Evolutionary conservation across 2,888 invertebrate genomes (phyloP).

Genomic region (Microplitis manilae): DNA sequence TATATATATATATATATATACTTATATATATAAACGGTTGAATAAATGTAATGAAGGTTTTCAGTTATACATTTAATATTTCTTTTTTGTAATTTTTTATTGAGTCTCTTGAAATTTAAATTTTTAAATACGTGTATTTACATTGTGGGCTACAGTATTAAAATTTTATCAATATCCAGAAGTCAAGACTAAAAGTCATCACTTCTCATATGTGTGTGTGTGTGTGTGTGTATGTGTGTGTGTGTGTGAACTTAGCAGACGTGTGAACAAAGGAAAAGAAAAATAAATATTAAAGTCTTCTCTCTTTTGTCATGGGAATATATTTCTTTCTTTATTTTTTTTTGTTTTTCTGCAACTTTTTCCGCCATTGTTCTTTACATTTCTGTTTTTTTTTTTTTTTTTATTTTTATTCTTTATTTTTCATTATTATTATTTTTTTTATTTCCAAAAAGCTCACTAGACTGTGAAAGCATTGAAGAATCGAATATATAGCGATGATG

Average conservation of each 20-base stretch:
- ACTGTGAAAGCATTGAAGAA: conserved; percentile 1
- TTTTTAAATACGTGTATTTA: not conserved
- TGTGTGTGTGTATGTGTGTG: not conserved
- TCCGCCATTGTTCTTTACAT: not conserved
- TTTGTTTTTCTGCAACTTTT: not conserved
- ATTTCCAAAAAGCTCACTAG: not conserved
- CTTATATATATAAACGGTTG: not conserved
- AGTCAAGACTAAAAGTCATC: not conserved
- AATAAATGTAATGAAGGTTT: not conserved
- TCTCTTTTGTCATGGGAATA: not conserved
- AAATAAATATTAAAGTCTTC: not conserved
- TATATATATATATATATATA: not conserved
- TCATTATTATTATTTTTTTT: not conserved
- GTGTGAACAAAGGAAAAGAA: not conserved
- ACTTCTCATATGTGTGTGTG: not conserved
- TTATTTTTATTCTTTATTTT: not conserved
- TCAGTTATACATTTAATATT: not conserved
- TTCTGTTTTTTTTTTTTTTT: not conserved
- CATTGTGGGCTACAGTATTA: not conserved
- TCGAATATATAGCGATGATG: not conserved
- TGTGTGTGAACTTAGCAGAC: not conserved
- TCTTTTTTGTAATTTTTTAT: not conserved
- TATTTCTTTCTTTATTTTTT: not conserved
- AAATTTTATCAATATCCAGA: not conserved
- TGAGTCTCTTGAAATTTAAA: not conserved